Base-by-base conservation (phyloP, 2,797 vertebrate genomes). In the Pelochelys cantorii region DNA sequence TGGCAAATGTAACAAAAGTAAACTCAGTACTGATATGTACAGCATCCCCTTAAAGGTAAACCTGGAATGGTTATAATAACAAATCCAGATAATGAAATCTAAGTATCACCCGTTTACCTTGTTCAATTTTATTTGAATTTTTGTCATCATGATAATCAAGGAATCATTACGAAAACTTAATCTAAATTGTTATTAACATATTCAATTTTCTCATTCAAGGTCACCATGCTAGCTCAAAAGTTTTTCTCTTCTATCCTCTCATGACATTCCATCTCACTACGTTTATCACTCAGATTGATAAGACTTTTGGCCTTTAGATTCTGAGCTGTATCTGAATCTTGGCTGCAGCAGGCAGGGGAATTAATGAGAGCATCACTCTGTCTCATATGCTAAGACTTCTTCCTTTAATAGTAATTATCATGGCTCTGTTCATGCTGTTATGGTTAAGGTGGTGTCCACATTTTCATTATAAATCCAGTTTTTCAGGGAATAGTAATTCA, bases 141-240 rank as follows among this genome's bases (percentile, higher is more conserved):
- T 95, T 31, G 86, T 94, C 54, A 95, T 37, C 78, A 93, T 86
- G 95, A 94, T 94, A 89, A 86, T 94, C 96, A 97, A 97, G 85
- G 95, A 93, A 91, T 95, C 83, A 42, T 92, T 94, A 84, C 2
- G 92, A 86, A 93, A 97, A 96, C 65, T 94, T 94, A 95, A 97
- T 95, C 89, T 96, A 96, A 97, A 89, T 88, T 60, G 86, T 84
- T 97, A 97, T 97, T 97, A 96, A 94, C 59, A 89, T 96, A 95
- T 97, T 95, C 75, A 62, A 23, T 95, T 97, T 97, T 78, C 96
- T 96, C 75, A 84, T 98, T 97, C 90, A 85, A 96, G 95, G 96
- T 97, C 91, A 97, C 52, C 27, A 11, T 52, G 78, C 81, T 85
- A 95, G 74, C 54, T 52, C 0, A 13, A 15, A 90, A 56, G n/a